Conservation (phyloP, 2,797 vertebrate species). For the Lepus townsendii region DNA sequence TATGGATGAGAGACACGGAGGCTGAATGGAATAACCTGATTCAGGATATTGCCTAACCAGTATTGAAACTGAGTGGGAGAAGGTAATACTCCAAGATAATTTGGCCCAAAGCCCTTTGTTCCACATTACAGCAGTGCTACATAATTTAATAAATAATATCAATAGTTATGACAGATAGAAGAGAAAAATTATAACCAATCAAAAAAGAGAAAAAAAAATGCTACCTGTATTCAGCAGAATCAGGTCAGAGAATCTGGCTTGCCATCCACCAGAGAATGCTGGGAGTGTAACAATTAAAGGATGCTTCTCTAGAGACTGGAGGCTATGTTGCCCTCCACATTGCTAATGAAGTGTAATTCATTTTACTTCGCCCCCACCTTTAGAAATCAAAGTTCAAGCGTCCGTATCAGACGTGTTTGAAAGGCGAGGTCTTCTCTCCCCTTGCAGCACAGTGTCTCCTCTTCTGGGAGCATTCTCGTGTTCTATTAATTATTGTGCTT, state of each 20-base stretch:
- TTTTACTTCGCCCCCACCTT: slow-evolving; percentile 84
- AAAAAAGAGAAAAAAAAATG: slow-evolving; percentile 37
- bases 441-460: slow-evolving; percentile 79
- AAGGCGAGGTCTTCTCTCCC: slow-evolving; percentile 82
- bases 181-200: slow-evolving; percentile 76
- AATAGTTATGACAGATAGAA: slow-evolving; percentile 78
- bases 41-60: background rate
- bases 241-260: slow-evolving; percentile 54
- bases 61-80: background rate
- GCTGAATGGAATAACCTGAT: background rate
- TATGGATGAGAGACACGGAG: background rate
- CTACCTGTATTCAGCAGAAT: slow-evolving; percentile 75
- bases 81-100: background rate
- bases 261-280: slow-evolving; percentile 72
- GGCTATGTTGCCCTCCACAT: slow-evolving; percentile 76
- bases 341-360: slow-evolving; percentile 88
- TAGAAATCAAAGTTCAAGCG: slow-evolving; percentile 89
- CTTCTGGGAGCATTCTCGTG: slow-evolving; percentile 87
- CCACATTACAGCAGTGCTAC: slow-evolving; percentile 54
- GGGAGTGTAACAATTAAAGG: slow-evolving; percentile 84
- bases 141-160: slow-evolving; percentile 84
- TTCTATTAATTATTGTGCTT: slow-evolving; percentile 89
- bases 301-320: slow-evolving; percentile 80
- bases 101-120: slow-evolving; percentile 58
- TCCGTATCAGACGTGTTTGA: slow-evolving; percentile 85